Base-by-base conservation (phyloP, 1,140 invertebrate species). In the Hestina assimilis region DNA sequence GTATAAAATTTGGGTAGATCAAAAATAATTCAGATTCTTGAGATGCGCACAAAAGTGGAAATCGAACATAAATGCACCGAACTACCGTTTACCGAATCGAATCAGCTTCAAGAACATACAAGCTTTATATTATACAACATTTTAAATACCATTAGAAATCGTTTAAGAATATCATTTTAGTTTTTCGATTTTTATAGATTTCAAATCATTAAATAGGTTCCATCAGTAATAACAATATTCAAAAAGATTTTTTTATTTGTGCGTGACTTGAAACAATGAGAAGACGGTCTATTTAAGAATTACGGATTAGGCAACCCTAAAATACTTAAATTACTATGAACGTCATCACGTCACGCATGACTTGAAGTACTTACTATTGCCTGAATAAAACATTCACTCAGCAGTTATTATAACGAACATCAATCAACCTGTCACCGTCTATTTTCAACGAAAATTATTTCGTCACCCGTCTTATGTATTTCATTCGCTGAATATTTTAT, bases 381-480 rank as follows among this genome's bases (percentile, higher is more conserved):
- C 52, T 72, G 62, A 75, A 83, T 83, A 78, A 83, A 78, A 83
- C 73, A 83, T 79, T 76, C 68, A 74, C 60, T 79, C 66, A 71
- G 54, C 62, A 54, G 73, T 79, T 79, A 79, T 72, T 75, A 76
- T 69, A 75, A 72, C 67, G 56, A 65, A 72, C 72, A 85, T 83
- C 74, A 74, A 82, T 83, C 79, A 79, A 77, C 56, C 69, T 76
- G 73, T 80, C 78, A 56, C 45, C 72, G 62, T 75, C 66, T 79
- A 79, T 79, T 80, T 83, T 72, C 63, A 69, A 77, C 62, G 66
- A 76, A 76, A 78, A 76, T 82, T 69, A 79, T 78, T 81, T 68
- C 67, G 58, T 66, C 66, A 62, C 63, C 45, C 33, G 57, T 55
- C 59, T 50, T 38, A 48, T 19, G 29, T 38, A 53, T 59, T 40